Percentiles rank a stretch among this genome's conserved stretches.
phyloP scores from a whole-genome alignment of 2,888 invertebrate genomes.

The Serrognathus titanus region DNA sequence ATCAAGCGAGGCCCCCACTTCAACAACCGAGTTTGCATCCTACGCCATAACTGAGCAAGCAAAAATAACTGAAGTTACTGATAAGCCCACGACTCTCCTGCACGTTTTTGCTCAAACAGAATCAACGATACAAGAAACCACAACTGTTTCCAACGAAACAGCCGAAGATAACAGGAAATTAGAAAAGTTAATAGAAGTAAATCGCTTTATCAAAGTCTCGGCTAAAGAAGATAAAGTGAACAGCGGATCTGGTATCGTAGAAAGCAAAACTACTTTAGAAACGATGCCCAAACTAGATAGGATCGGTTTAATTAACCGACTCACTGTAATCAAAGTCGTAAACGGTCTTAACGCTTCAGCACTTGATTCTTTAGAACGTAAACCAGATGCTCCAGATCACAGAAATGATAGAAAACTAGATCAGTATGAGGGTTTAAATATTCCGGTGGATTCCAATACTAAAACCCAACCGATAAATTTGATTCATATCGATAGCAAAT shows the following conservation, averaged over 20 bases:
- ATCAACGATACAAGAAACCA: conserved; percentile 19
- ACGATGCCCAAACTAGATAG: conserved; percentile 60
- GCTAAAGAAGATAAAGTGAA: conserved; percentile 62
- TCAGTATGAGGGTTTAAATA: conserved; percentile 26
- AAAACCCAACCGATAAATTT: conserved; percentile 33
- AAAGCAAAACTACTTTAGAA: conserved; percentile 57
- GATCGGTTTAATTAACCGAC: conserved; percentile 68
- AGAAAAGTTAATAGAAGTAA: conserved; percentile 65
- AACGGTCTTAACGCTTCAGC: conserved; percentile 46
- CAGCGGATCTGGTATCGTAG: conserved; percentile 49
- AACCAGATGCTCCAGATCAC: not conserved
- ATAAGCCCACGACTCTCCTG: conserved; percentile 44
- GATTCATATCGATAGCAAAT: conserved; percentile 42
- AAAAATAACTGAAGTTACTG: conserved; percentile 28
- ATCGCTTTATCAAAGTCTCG: conserved; percentile 65
- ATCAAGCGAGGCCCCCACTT: too few relatives aligned
- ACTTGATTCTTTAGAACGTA: conserved; percentile 1
- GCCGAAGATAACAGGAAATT: conserved; percentile 47
- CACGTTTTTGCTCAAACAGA: conserved; percentile 52
- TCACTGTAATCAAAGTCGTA: conserved; percentile 65
- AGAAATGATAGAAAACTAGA: conserved; percentile 33
- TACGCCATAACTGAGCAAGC: not conserved
- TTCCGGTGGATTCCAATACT: conserved; percentile 7
- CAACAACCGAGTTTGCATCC: not conserved
- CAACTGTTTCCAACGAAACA: conserved; percentile 27